Conservation (phyloP, 2,888 invertebrate species). For the Pollenia labialis region DNA sequence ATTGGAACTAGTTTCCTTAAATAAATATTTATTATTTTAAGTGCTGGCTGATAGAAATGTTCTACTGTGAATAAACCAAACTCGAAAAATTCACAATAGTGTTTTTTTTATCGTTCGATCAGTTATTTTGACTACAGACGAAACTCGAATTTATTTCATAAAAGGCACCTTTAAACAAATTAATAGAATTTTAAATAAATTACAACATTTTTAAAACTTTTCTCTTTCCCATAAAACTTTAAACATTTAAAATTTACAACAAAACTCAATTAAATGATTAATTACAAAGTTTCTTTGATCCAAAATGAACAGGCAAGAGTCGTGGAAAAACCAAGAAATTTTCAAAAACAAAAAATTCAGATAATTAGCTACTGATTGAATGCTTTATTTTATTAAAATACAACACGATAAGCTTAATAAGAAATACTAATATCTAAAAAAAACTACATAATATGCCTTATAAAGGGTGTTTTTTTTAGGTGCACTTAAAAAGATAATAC, state of each 20-base stretch:
- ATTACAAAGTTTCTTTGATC: constrained; percentile 23
- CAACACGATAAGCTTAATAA: constrained; percentile 38
- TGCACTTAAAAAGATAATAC: too few species aligned
- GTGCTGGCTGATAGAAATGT: too few species aligned
- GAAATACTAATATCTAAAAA: neutral
- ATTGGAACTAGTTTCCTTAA: too few species aligned
- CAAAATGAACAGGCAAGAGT: neutral
- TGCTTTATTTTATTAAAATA: constrained; percentile 6
- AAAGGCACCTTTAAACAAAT: too few species aligned
- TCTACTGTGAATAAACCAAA: too few species aligned
- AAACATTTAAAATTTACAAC: neutral
- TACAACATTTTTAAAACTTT: neutral
- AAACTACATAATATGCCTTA: neutral
- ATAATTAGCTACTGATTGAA: constrained; percentile 21
- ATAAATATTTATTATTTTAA: too few species aligned
- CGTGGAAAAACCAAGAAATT: neutral
- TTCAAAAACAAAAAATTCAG: neutral
- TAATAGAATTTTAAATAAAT: neutral
- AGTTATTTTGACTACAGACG: too few species aligned
- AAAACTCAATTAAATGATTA: constrained; percentile 15
- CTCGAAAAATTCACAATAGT: too few species aligned
- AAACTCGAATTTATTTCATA: too few species aligned
- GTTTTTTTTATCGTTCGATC: too few species aligned
- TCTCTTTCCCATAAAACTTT: neutral
- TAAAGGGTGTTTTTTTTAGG: too few species aligned